Evolutionary conservation across 2,113 vertebrate genomes (phyloP).

Genomic region (Gopherus flavomarginatus): DNA sequence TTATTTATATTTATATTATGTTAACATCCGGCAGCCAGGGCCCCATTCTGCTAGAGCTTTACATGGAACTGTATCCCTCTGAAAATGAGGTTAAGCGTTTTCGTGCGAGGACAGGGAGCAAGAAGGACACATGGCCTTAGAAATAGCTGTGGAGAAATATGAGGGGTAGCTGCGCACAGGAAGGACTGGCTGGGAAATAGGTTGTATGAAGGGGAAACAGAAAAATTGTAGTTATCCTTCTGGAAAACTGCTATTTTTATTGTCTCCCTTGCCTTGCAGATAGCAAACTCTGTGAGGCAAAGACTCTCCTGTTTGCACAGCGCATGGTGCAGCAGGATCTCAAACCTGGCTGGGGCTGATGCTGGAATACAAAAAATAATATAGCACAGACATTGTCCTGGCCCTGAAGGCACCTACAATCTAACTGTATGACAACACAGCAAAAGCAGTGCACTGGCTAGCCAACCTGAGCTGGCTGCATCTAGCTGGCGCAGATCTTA

Average conservation of each 20-base stretch:
- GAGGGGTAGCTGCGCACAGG: neutral
- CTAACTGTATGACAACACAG: neutral
- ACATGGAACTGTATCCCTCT: neutral
- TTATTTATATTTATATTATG: neutral
- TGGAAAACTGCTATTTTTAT: neutral
- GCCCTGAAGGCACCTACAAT: neutral
- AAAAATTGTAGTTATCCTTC: neutral
- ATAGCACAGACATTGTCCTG: neutral
- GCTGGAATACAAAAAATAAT: neutral
- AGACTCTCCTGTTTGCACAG: neutral
- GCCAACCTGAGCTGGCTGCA: neutral
- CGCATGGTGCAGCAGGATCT: neutral
- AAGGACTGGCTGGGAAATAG: neutral
- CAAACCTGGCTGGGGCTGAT: neutral
- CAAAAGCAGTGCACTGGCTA: neutral
- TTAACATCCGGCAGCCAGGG: neutral
- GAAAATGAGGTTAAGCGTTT: neutral
- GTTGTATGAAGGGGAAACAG: neutral
- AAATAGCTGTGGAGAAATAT: neutral
- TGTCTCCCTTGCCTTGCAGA: neutral
- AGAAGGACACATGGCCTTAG: neutral
- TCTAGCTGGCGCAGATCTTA: neutral
- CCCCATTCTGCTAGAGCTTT: neutral
- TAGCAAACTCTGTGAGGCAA: neutral
- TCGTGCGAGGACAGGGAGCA: neutral